Base-by-base conservation (phyloP, 2,113 vertebrate genomes). In the Triplophysa tibetana region DNA sequence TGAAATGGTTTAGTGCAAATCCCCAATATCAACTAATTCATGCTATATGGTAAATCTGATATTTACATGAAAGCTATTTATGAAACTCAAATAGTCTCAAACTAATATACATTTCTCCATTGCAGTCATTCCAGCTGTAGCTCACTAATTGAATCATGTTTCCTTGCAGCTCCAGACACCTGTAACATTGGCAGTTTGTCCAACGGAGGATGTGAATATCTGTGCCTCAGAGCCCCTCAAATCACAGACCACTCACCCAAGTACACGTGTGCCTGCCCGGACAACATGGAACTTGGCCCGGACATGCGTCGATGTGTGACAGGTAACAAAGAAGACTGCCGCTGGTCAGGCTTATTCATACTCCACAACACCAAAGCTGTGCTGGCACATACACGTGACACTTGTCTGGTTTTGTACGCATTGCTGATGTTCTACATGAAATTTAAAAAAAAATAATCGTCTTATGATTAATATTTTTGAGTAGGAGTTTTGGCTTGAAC, bases 161-260 rank as follows among this genome's bases (percentile, higher is more conserved):
- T 26, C 81, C 38, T 69, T 68, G 23, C 77, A 97, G 98, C 93
- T 82, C 93, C 94, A 2, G 95, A 99, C 77, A 94, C 91, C 83
- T 99, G 98, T 48, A 96, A 96, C 85, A 91, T 94, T 88, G 95
- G 95, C 12, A 91, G 91, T 67, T 89, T 97, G 21, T 95, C 95
- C 12, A 97, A 98, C 0, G 97, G 98, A 2, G 98, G 98, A 84
- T 99, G 98, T 70, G 96, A 99, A 81, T 98, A 98, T 85, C 88
- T 99, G 76, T 99, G 98, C 88, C 95, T 99, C 75, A 95, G 96
- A 83, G 98, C 96, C 33, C 97, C 98, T 26, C 96, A 97, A 89
- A 94, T 94, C 89, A 95, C 94, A 13, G 91, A 94, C 78, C 95
- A 96, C 76, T 98, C 97, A 26, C 95, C 95, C 68, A 98, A 95